Conservation (phyloP, 2,113 vertebrate genomes). For the Diadophis punctatus region DNA sequence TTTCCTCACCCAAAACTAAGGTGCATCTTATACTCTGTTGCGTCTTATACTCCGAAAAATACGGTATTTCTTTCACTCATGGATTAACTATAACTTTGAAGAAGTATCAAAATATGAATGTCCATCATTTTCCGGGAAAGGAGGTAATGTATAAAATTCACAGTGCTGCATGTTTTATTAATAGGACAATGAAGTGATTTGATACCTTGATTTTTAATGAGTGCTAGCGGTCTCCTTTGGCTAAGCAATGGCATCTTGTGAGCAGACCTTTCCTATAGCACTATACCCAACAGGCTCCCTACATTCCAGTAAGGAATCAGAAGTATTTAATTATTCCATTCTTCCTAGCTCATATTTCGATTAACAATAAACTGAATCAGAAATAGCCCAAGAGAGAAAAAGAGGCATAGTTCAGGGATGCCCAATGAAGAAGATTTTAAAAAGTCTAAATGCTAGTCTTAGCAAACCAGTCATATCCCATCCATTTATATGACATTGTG, state of each 20-base stretch:
- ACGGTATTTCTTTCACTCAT: background rate
- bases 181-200: background rate
- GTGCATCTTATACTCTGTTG: too few relatives aligned
- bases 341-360: background rate
- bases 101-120: background rate
- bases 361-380: background rate
- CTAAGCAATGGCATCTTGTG: background rate
- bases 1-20: too few relatives aligned
- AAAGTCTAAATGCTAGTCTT: background rate
- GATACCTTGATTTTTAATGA: background rate
- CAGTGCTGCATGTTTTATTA: background rate
- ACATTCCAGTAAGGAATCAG: background rate
- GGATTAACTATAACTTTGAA: background rate
- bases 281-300: background rate
- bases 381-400: background rate
- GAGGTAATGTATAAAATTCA: background rate
- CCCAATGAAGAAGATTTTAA: background rate
- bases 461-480: background rate
- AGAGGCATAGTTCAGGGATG: background rate
- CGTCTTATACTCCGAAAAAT: too few relatives aligned
- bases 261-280: background rate
- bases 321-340: background rate
- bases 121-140: background rate
- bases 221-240: background rate
- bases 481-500: background rate